Base-by-base conservation (phyloP, 1,140 invertebrate species). In the Uloborus diversus region DNA sequence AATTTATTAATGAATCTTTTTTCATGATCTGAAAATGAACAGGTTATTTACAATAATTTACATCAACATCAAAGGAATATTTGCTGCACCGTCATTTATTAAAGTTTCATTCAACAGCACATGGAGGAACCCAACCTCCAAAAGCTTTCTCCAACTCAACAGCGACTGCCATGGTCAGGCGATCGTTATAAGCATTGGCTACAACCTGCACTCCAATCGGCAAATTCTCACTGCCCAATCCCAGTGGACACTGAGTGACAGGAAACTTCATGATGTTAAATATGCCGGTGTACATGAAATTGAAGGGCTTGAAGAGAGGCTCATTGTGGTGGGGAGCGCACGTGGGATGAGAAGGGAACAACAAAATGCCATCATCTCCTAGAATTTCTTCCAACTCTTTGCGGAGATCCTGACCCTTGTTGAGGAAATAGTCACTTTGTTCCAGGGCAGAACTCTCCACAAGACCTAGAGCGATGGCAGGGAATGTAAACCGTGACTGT, bases 241-340 rank as follows among this genome's bases (percentile, higher is more conserved):
- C 82, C 14, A 83, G 25, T 11, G 82, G 81, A 42, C 79, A 81
- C 1, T 82, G 66, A 17, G 82, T 82, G n/a, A 65, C 76, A 20
- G 82, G 82, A 30, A 83, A 64, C 13, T 51, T 65, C 4, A 82
- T 30, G 3, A 79, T 30, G 61, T 81, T 83, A 27, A 82, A 81
- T 53, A 59, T 13, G n/a, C 91, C 92, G 4, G 70, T 88, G 82
- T 97, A 96, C 4, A 91, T 89, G 87, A 96, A 97, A 87, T 98
- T 96, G 84, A 90, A 94, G 1, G 94, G 92, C 68, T 93, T 90
- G 2, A 95, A 87, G 81, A 95, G 89, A 28, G 93, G 89, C 56
- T 93, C 90, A 84, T 93, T 92, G 88, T 98, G 96, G 85, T 95
- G 94, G 4, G 92, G 92, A 0, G 96, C 94, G 23, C 92, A 87